Evolutionary conservation across 2,797 vertebrate genomes (phyloP).

Genomic region (Sarcophilus harrisii): DNA sequence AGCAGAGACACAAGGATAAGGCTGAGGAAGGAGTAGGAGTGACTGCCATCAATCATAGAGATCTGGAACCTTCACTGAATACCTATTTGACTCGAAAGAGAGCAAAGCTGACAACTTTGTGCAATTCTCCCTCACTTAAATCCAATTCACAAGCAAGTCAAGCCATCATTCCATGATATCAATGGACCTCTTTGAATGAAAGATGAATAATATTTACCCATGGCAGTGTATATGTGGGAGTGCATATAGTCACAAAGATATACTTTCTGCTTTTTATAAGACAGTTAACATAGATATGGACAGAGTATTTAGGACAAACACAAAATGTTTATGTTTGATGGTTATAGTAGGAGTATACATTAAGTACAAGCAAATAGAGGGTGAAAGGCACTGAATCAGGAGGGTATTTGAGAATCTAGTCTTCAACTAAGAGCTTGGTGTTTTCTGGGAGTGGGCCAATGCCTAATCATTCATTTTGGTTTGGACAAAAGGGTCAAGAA

Average conservation of each 20-base stretch:
- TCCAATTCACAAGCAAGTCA: not conserved
- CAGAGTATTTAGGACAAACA: not conserved
- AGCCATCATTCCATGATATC: not conserved
- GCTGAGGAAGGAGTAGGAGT: not conserved
- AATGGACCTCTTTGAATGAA: not conserved
- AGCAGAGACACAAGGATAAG: not conserved
- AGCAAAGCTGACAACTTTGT: not conserved
- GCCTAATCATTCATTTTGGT: not conserved
- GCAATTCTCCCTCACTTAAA: not conserved
- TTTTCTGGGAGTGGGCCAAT: not conserved
- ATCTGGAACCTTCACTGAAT: rapidly evolving
- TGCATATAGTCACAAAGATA: not conserved
- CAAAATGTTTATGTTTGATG: not conserved
- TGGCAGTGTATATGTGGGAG: not conserved
- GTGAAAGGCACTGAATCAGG: not conserved
- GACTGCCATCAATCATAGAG: rapidly evolving
- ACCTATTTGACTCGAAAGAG: not conserved
- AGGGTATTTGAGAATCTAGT: too few relatives aligned
- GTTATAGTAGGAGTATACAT: not conserved
- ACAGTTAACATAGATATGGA: not conserved
- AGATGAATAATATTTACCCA: not conserved
- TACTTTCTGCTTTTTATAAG: not conserved
- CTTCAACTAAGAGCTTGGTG: not conserved
- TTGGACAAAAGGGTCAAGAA: not conserved
- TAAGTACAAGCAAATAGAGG: not conserved